Evolutionary conservation across 2,888 invertebrate species (phyloP), one percentile per base, ranked within the genome.

Genomic region (Spialia ferax): DNA sequence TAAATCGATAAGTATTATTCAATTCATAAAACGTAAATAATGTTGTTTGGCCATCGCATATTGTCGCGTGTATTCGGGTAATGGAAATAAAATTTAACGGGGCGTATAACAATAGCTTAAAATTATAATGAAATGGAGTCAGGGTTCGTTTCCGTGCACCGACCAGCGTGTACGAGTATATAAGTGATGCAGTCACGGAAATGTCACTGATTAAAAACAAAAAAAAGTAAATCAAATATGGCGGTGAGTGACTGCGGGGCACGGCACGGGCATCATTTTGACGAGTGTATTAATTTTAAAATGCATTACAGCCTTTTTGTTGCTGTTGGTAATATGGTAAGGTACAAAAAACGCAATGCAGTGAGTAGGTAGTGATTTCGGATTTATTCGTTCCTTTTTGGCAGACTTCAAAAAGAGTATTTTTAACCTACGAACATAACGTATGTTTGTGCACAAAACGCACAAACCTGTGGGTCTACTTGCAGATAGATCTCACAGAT

Each of bases 141-240:
- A 68, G 71, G 74, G 73, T 73, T 71, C 70, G 73, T 75, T 80
- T 77, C 77, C 80, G 80, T 83, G 84, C 79, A 75, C 74, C 77
- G 70, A 69, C 63, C 70, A 67, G 65, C 68, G 63, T 65, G 60
- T 56, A 69, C 7, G 32, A n/a, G n/a, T n/a, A n/a, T n/a, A n/a
- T 83, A 84, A 86, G 83, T 82, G 85, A 77, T 73, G 82, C 77
- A 80, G 83, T 86, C 88, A 87, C 88, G 87, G 77, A 86, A 87
- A 83, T 81, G 82, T 83, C 84, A 83, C 75, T 83, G 83, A 87
- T 86, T 86, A 87, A 85, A 81, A 79, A 81, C 78, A 82, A 78
- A 73, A 73, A 73, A 73, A 74, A 69, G 67, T 70, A 73, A 75
- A 73, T 75, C 71, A 71, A 75, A 74, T 65, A 72, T 57, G 70